Base-by-base conservation (phyloP, 1,140 invertebrate species). In the Lepidurus packardi region DNA sequence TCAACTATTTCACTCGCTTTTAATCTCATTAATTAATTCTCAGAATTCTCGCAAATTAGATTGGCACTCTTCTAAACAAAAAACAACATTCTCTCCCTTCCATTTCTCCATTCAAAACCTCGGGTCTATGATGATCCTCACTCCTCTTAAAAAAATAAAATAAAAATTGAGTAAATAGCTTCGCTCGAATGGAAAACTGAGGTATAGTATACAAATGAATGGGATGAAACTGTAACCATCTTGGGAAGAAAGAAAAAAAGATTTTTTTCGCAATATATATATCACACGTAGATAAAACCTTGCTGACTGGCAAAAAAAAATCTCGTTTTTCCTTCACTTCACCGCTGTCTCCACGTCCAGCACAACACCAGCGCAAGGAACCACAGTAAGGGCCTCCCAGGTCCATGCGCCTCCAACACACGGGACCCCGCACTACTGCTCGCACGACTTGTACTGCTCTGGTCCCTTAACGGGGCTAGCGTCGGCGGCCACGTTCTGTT, bases 321-420 rank as follows among this genome's bases (percentile, higher is more conserved):
- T 65, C n/a, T 65, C 21, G 4, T 65, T 7, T n/a, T 65, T 16
- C 21, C 53, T 11, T 11, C 21, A 9, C 13, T 21, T 65, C 53
- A 21, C 7, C 21, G 53, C 53, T 47, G 45, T 47, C 16, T 47
- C 45, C 10, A 47, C 4, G 45, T 8, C 10, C 21, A n/a, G 2
- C 8, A 65, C 53, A 16, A 13, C 53, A 47, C 53, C 44, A 78
- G 24, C 78, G 43, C 4, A 24, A 78, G 13, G 7, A 75, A 44
- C 43, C 34, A 73, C 9, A 74, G 10, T 10, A 13, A 75, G n/a
- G 78, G 78, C 73, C 78, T 43, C 16, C 78, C 78, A 0, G 78
- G 78, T 47, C 78, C 78, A 43, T 78, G 78, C 8, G 73, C 78
- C 75, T 78, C 78, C 2, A 73, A 13, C 7, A 76, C 42, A 21